Evolutionary conservation across 1,140 invertebrate species (phyloP), one percentile per base, ranked within the genome.

Genomic region (Callitettix versicolor): DNA sequence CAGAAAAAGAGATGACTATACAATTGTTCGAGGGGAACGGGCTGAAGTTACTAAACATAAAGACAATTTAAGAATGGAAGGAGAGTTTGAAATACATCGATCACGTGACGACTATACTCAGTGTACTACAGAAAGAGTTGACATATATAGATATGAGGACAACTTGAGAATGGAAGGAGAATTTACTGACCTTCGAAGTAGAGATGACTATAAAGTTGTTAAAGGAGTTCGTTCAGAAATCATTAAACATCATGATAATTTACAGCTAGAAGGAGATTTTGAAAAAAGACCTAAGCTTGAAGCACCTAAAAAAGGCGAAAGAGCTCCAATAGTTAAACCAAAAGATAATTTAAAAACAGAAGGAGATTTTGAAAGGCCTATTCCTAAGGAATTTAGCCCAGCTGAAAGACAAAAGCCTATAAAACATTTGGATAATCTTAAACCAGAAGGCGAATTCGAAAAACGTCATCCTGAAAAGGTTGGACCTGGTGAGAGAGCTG

Each of bases 151-250:
- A 41, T 66, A 77, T 56, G 61, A 69, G 58, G 74, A 76, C 54
- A 74, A 77, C 59, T 62, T 86, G 1, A 65, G 67, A 4, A 75
- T 81, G 7, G 83, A 85, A 65, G 83, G 84, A 11, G 77, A 82
- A 60, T 65, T 86, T 53, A 69, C 57, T 7, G 71, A 71, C 6
- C 57, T 54, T 4, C 63, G 65, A 48, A 66, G 63, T 0, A 63
- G 65, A 2, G 62, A 68, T 61, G 76, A 78, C 58, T 71, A 67
- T 58, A 61, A 57, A 4, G 60, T 57, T 12, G 64, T 50, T 22
- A 62, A 41, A 12, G 72, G 75, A 0, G 80, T 83, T 58, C 72
- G 77, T 59, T 73, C 75, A 30, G 67, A 72, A 12, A 76, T 78
- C 38, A 75, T 74, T 33, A 78, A 71, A 63, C 77, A 78, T 43